Evolutionary conservation across 2,888 invertebrate species (phyloP), one percentile per base, ranked within the genome.

Genomic region (Yponomeuta evonymella): DNA sequence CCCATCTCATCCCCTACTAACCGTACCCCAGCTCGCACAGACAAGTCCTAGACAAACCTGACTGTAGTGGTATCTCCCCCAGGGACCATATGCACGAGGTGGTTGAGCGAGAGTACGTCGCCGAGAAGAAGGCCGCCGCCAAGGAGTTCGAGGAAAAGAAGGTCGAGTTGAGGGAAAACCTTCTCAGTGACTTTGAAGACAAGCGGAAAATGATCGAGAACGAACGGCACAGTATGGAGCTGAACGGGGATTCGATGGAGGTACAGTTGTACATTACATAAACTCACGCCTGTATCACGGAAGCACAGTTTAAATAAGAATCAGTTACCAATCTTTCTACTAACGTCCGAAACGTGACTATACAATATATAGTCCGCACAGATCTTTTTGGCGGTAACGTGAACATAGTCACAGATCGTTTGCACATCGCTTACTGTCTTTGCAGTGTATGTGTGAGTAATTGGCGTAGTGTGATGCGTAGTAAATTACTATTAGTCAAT

Each of bases 71-170:
- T 10, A n/a, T n/a, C 8, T 2, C 23, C 51, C 68, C 51, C 86
- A 94, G 95, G 75, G 97, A 97, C 75, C 96, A 97, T 80, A 93
- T 98, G 90, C 94, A 95, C 66, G 97, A 98, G 75, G 95, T 96
- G 76, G 96, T 97, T 0, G 98, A 98, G 78, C 93, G 95, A 72
- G 98, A 98, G 79, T 98, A 96, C 80, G 93, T 96, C 74, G 94
- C 95, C 62, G 98, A 99, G 82, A 97, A 97, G 81, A 96, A 96
- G 82, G 95, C 96, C 11, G 96, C 98, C 0, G 95, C 95, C 0
- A 97, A 97, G 83, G 98, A 99, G 81, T 98, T 97, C 89, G 98
- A 98, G 80, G 98, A 99, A 80, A 98, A 98, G 85, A 98, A 98
- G 86, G 94, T 97, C 75, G 98, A 98, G 83, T 87, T 98, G 29